Conservation (phyloP, 2,797 vertebrate genomes). For the Esox lucius region DNA sequence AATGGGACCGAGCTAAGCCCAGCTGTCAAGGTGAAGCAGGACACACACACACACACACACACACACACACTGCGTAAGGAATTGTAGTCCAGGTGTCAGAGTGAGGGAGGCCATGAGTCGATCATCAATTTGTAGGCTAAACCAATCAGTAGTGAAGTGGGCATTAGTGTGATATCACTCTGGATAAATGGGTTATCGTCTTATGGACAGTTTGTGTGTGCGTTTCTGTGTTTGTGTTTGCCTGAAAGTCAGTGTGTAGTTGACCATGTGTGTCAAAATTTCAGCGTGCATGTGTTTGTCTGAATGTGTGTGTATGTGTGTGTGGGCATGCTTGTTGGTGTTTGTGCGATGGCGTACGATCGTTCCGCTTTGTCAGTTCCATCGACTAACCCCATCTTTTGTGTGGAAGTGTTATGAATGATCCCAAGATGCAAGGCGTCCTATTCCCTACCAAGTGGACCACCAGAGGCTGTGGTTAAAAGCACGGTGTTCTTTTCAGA, state of each 20-base stretch:
- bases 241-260: not conserved
- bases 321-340: not conserved
- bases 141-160: not conserved
- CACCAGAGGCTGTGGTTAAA: not conserved
- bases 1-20: slow-evolving; percentile 92
- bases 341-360: too few species aligned
- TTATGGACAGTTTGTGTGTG: not conserved
- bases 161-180: not conserved
- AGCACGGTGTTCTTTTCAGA: too few species aligned
- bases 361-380: not conserved
- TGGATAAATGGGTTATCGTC: not conserved
- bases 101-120: slow-evolving; percentile 62
- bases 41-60: slow-evolving; percentile 36
- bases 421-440: not conserved
- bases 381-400: not conserved
- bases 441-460: too few species aligned
- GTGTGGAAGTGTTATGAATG: not conserved
- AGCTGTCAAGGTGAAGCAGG: slow-evolving; percentile 89
- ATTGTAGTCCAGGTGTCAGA: slow-evolving; percentile 90
- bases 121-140: not conserved
- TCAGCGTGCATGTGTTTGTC: not conserved
- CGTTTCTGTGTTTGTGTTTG: too few species aligned
- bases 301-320: not conserved
- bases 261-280: not conserved
- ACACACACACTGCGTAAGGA: slow-evolving; percentile 83